Base-by-base conservation (phyloP, 2,797 vertebrate genomes). In the Synanceia verrucosa region DNA sequence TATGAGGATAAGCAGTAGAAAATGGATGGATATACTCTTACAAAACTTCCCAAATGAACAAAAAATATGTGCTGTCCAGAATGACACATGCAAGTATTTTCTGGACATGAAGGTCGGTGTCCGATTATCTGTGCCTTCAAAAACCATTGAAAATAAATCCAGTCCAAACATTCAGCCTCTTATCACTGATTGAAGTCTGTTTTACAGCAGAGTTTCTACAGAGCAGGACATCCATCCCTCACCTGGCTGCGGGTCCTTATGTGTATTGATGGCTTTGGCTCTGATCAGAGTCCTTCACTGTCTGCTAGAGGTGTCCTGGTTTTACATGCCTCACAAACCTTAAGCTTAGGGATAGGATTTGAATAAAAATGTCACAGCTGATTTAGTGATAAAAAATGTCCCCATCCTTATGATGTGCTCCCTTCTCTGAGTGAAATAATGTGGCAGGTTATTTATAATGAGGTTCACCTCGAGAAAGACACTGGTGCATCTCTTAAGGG, bases 261-360 rank as follows among this genome's bases (percentile, higher is more conserved):
- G 56, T 84, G 21, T 69, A 79, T 76, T 85, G 65, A 87, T 83
- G 72, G 79, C 47, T 63, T 78, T 76, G 78, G 73, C 86, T 78
- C 79, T 37, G 51, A 80, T 57, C 29, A 2, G 68, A 84, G 88
- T 89, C 89, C 89, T 90, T 92, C 90, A 90, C 86, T 82, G 63
- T 89, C 87, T 83, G 79, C 50, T 86, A 69, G 68, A 72, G 8
- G 19, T 73, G 85, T 73, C 86, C 76, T 77, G 81, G 34, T 78
- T 87, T 43, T 89, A 79, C 83, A 89, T 75, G 86, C 79, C 82
- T 89, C 89, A 89, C 88, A 87, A 86, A 91, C 55, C 82, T 87
- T 86, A 65, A 83, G 58, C 70, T 86, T 77, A 71, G 57, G 67
- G 57, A 46, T 65, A 80, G 44, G 60, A 86, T 89, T 84, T 85